A percentile compares a stretch with the other conserved stretches of the same genome.
These are phyloP conservation scores for Tympanoctomys barrerae DNA, from an alignment of 2,797 vertebrate species.

Conservation along the genomic window DNA sequence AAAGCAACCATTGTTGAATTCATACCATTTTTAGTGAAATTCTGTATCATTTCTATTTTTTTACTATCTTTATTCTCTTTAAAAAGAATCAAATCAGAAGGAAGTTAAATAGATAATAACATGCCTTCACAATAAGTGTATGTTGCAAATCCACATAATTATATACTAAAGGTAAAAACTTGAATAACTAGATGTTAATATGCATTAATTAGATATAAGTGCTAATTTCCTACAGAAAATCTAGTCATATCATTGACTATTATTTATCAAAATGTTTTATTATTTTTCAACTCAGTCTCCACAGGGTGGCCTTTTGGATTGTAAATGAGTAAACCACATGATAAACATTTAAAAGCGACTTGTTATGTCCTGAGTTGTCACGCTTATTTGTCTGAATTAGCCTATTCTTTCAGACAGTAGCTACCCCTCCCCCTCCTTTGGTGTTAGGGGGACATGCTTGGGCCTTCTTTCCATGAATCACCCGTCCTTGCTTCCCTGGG, in stretches of 20 bases:
- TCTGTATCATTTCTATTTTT: too few relatives aligned
- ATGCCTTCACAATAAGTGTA: not conserved
- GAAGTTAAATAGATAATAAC: not conserved
- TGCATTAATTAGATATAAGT: not conserved
- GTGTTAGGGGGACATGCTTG: not conserved
- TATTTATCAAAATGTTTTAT: constrained; percentile 47
- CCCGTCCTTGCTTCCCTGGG: not conserved
- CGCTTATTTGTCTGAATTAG: not conserved
- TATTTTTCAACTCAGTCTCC: not conserved
- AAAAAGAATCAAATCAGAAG: too few relatives aligned
- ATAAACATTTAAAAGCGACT: not conserved
- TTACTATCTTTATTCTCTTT: too few relatives aligned
- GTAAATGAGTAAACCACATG: not conserved
- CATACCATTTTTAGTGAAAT: too few relatives aligned
- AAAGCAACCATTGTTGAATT: too few relatives aligned
- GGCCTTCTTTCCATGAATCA: not conserved
- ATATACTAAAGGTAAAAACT: not conserved
- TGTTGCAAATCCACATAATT: not conserved
- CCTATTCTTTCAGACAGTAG: not conserved
- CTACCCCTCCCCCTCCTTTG: not conserved
- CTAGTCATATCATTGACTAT: not conserved
- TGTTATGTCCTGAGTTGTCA: not conserved
- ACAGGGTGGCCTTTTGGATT: not conserved
- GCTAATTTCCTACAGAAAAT: not conserved
- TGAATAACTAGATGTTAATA: not conserved